A percentile compares a stretch with the other conserved stretches of the same genome.
phyloP scores from a whole-genome alignment of 2,113 vertebrate species.

The Mesocricetus auratus region DNA sequence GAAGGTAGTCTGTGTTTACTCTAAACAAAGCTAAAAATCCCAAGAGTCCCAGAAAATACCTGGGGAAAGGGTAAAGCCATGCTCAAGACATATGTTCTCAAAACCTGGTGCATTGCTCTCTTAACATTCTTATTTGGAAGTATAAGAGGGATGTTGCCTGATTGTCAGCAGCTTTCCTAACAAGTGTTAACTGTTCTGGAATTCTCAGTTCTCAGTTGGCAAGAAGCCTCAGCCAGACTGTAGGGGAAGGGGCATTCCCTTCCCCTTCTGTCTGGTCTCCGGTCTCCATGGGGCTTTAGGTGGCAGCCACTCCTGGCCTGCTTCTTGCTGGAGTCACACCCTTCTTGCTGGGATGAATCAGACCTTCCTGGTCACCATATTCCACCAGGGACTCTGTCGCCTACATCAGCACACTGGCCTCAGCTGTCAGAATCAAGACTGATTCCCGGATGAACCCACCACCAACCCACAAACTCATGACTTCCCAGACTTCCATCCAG shows the following conservation, averaged over 20 bases:
- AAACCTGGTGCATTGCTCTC: background rate
- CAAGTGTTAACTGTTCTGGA: background rate
- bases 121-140: background rate
- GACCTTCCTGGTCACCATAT: rapidly evolving
- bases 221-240: background rate
- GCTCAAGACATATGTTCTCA: background rate
- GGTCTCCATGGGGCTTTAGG: rapidly evolving
- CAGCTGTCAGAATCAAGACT: background rate
- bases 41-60: background rate
- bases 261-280: background rate
- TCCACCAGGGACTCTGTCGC: background rate
- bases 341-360: background rate
- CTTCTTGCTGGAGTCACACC: background rate
- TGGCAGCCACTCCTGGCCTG: background rate
- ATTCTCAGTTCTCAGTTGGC: background rate
- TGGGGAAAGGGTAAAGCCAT: background rate
- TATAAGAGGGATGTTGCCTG: background rate
- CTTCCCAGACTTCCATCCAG: too few relatives aligned
- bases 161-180: too few relatives aligned
- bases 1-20: too few relatives aligned
- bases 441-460: background rate
- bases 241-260: background rate
- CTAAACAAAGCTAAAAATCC: background rate
- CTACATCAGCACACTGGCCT: background rate
- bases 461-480: background rate